Base-by-base conservation (phyloP, 2,888 invertebrate species). In the Caenorhabditis uteleia region DNA sequence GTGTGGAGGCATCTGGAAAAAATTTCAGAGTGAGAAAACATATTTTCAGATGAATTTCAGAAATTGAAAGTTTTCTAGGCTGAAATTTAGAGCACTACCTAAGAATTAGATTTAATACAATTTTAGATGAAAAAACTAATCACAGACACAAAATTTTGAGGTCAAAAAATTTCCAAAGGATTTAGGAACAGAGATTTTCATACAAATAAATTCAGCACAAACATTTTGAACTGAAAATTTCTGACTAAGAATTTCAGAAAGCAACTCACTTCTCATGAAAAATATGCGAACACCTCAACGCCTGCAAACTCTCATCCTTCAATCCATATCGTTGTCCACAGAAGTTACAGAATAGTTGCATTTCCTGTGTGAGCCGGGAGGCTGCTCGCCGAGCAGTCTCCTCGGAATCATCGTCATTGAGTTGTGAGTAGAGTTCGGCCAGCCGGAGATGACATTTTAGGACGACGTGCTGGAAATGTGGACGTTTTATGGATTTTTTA, bases 331-430 rank as follows among this genome's bases (percentile, higher is more conserved):
- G 53, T 54, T 84, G 84, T 10, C 84, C 84, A 71, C 86, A 86
- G 42, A 85, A 84, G 18, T 85, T 85, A 77, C 86, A 86, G 61
- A 83, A 83, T 16, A 85, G 74, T 51, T 85, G 85, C 82, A 85
- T 82, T 68, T 85, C 84, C 51, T 82, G 80, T 34, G 82, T 74
- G 31, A 85, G 70, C 48, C 81, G 77, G 25, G 72, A 62, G 38
- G 77, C 73, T 3, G 74, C 70, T 42, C 70, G 68, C 23, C 68
- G 50, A 7, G 83, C 82, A 10, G 77, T 75, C 36, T 84, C 82
- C 46, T 83, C 80, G 27, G 78, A 75, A 42, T 83, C 83, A 12
- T 80, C 80, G 48, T 85, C 84, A 23, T 77, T 78, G 26, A 83
- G 62, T 36, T 80, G 81, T n/a, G 77, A 78, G 66, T 84, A 84